These are phyloP conservation scores for Tenthredo mesomela DNA, from an alignment of 2,888 invertebrate species.

Conservation along the genomic window DNA sequence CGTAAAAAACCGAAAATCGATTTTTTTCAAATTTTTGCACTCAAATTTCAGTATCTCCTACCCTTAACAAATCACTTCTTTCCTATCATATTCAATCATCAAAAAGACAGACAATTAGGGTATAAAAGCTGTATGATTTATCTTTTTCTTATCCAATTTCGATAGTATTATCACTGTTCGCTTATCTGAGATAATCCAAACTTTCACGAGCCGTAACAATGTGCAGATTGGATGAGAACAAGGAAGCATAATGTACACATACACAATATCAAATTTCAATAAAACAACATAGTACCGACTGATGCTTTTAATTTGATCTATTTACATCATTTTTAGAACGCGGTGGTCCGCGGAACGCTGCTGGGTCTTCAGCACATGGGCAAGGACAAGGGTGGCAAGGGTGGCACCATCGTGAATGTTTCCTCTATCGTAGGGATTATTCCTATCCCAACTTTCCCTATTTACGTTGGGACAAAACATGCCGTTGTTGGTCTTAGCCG, in stretches of 20 bases:
- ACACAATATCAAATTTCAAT: neutral
- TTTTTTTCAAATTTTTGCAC: too few relatives aligned
- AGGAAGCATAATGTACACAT: too few relatives aligned
- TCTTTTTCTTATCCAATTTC: neutral
- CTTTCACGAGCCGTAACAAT: too few relatives aligned
- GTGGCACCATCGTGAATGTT: conserved; percentile 43
- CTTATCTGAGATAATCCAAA: too few relatives aligned
- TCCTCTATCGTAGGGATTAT: conserved; percentile 18
- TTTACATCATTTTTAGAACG: neutral
- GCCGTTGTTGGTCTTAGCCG: conserved; percentile 31
- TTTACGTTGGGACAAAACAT: conserved; percentile 29
- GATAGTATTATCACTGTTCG: too few relatives aligned
- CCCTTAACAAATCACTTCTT: conserved; percentile 52
- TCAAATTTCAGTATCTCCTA: too few relatives aligned
- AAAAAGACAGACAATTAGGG: too few relatives aligned
- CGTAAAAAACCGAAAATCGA: too few relatives aligned
- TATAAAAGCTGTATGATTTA: too few relatives aligned
- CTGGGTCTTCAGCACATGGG: conserved; percentile 43
- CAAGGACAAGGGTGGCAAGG: conserved; percentile 36
- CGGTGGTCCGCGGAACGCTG: conserved; percentile 37
- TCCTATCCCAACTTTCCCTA: neutral
- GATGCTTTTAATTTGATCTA: too few relatives aligned
- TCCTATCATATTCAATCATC: too few relatives aligned
- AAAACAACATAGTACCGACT: neutral
- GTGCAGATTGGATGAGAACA: too few relatives aligned